Base-by-base conservation (phyloP, 2,113 vertebrate genomes). In the Oreochromis spilurus region DNA sequence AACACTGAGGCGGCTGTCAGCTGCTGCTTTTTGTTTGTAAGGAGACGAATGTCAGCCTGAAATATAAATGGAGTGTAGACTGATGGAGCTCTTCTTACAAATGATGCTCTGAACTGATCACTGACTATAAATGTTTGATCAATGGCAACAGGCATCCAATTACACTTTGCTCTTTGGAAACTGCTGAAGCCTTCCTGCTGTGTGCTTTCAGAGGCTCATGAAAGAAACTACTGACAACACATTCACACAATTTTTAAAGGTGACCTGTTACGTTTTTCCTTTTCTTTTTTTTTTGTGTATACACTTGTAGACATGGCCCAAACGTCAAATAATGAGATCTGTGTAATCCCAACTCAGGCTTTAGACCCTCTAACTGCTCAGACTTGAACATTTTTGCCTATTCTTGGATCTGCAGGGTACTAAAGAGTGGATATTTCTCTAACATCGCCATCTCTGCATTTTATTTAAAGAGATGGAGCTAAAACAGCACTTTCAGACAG, bases 41-140 rank as follows among this genome's bases (percentile, higher is more conserved):
- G 38, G 79, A 80, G 53, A 79, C 12, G 0, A 5, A 17, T 10
- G 31, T 60, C 38, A 11, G 36, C 34, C 70, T 83, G 82, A 90
- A 84, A 78, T 45, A 79, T 82, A 70, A 82, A 84, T 13, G 81
- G 14, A 31, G 34, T 3, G 24, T 75, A 24, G 78, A 80, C 21
- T 54, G 83, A 78, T 9, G 40, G 84, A 89, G 86, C 54, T 93
- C 87, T 2, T 50, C 88, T 91, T 88, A 82, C 91, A 52, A 80
- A 5, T n/a, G 50, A 83, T 36, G 11, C 83, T 82, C 79, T 34
- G 1, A 26, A 45, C 80, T 57, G 90, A 93, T 92, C 91, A 3
- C 48, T 84, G 84, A 92, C 81, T 86, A 89, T 94, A 88, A 94
- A 93, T 94, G 90, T 93, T 93, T 94, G 81, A 94, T 93, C 83